Evolutionary conservation across 1,140 invertebrate species (phyloP).

Genomic region (Aleiodes sp.): DNA sequence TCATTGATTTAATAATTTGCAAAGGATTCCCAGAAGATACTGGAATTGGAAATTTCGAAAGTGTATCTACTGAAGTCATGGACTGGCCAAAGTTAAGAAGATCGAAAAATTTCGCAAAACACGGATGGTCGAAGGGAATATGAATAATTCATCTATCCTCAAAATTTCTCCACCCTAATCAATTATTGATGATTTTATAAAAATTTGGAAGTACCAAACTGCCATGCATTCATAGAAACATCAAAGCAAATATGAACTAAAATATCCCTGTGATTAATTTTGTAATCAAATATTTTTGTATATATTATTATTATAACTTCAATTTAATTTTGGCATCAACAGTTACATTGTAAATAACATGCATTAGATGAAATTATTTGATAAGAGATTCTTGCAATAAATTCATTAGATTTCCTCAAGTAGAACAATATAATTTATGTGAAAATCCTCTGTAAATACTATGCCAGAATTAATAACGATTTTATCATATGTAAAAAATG

Average conservation of each 20-base stretch:
- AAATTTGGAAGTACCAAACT: neutral
- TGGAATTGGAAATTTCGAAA: neutral
- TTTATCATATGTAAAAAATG: conserved; percentile 38
- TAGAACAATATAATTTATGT: neutral
- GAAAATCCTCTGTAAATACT: conserved; percentile 31
- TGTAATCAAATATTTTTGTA: conserved; percentile 55
- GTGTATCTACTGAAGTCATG: neutral
- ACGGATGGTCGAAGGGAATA: neutral
- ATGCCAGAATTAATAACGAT: conserved; percentile 30
- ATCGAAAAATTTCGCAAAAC: neutral
- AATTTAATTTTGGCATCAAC: no score
- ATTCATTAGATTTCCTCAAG: neutral
- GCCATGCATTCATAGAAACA: neutral
- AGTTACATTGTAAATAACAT: neutral
- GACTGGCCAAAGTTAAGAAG: conserved; percentile 1
- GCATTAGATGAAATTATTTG: neutral
- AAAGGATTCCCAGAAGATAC: no score
- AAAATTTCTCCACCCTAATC: neutral
- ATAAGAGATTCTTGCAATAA: neutral
- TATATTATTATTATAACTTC: conserved; percentile 39
- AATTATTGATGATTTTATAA: neutral
- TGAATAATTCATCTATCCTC: neutral
- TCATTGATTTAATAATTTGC: no score
- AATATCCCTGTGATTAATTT: conserved; percentile 39
- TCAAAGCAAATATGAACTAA: neutral